These are phyloP conservation scores for Hemicentrotus pulcherrimus DNA, from an alignment of 35 echinoderm and acorn worm species.

Conservation along the genomic window DNA sequence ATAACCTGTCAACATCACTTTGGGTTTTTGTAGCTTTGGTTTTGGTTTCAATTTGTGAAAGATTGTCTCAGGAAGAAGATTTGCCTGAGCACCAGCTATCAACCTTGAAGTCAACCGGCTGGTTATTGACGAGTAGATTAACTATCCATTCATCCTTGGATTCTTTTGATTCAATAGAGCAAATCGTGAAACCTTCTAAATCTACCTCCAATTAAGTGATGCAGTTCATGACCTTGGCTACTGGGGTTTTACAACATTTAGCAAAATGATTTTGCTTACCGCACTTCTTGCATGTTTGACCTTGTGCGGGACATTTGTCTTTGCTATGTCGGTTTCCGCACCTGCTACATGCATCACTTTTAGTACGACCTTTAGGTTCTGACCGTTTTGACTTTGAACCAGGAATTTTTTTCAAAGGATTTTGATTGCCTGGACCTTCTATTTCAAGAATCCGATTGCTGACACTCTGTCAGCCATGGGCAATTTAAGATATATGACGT, in stretches of 20 bases:
- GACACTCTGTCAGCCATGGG: too few relatives aligned
- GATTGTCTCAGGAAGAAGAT: not conserved
- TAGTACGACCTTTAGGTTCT: not conserved
- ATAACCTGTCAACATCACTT: too few relatives aligned
- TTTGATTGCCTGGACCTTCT: too few relatives aligned
- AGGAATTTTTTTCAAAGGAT: not conserved
- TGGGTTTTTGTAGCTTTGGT: not conserved
- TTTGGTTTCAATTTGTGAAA: not conserved
- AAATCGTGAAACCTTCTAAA: not conserved
- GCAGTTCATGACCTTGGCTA: too few relatives aligned
- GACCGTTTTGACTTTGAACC: not conserved
- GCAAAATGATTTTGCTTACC: not conserved
- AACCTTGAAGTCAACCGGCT: not conserved
- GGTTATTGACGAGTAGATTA: not conserved
- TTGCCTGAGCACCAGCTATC: not conserved
- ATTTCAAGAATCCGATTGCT: too few relatives aligned
- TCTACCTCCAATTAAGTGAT: too few relatives aligned
- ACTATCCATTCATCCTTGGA: not conserved
- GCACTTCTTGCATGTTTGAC: not conserved
- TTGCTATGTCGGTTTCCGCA: not conserved
- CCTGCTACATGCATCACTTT: not conserved
- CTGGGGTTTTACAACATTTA: not conserved
- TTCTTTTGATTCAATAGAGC: not conserved
- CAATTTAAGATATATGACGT: too few relatives aligned
- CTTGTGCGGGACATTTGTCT: not conserved